A percentile compares a stretch with the other conserved stretches of the same genome.
Evolutionary conservation across 2,888 invertebrate genomes (phyloP).

Genomic region (Orchesellides sinensis): DNA sequence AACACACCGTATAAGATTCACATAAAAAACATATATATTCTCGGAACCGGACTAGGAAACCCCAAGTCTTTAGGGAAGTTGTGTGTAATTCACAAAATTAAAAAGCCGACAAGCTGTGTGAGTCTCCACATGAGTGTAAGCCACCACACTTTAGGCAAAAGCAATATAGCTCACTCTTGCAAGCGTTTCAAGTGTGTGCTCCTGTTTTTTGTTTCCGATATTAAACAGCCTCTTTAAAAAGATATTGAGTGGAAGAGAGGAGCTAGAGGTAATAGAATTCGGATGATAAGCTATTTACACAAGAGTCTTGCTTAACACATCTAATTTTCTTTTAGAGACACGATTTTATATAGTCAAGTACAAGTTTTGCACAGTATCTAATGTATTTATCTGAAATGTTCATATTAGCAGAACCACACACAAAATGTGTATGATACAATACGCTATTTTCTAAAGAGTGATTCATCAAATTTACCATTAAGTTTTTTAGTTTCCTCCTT

Average conservation of each 20-base stretch:
- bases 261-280: conserved; percentile 40
- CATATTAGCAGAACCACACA: conserved; percentile 65
- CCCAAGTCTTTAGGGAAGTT: conserved; percentile 25
- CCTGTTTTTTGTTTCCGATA: neutral
- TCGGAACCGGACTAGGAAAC: conserved; percentile 60
- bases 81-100: no score
- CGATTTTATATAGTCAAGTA: conserved; percentile 17
- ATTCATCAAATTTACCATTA: conserved; percentile 67
- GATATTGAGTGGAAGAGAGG: neutral
- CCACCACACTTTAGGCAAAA: neutral
- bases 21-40: conserved; percentile 39
- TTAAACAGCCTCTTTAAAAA: conserved; percentile 2
- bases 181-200: neutral
- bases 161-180: neutral
- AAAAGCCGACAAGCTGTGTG: no score
- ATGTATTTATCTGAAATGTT: conserved; percentile 61
- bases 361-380: conserved; percentile 41
- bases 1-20: conserved; percentile 21
- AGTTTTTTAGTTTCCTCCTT: conserved; percentile 57
- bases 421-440: conserved; percentile 58
- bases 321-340: conserved; percentile 26
- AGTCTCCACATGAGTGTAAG: no score
- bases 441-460: conserved; percentile 65
- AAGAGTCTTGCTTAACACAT: no score
- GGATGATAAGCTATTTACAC: no score